phyloP scores from a whole-genome alignment of 2,113 vertebrate species.

The Dendrocopos noguchii region DNA sequence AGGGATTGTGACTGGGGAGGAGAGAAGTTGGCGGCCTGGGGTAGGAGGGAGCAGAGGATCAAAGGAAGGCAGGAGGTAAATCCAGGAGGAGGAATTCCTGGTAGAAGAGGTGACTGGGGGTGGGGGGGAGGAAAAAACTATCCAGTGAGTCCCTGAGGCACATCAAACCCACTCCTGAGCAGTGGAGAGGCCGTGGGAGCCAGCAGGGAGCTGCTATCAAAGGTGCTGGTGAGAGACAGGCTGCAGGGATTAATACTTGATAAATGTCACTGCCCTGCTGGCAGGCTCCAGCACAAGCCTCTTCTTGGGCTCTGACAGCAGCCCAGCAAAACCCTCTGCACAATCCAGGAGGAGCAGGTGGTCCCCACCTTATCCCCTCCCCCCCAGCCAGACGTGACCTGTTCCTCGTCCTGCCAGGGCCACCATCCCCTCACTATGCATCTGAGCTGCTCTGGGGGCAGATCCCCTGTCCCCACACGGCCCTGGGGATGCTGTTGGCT shows the following conservation, averaged over 20 bases:
- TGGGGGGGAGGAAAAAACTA: background rate
- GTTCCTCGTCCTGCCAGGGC: fast-evolving
- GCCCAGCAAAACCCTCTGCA: background rate
- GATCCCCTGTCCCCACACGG: background rate
- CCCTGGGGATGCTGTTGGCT: background rate
- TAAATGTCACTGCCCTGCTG: slow-evolving; percentile 52
- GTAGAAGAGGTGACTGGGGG: background rate
- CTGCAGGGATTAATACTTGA: slow-evolving; percentile 54
- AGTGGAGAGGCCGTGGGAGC: background rate
- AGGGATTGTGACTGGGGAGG: background rate
- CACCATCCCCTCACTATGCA: fast-evolving
- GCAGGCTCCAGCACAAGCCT: background rate
- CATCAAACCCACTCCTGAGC: background rate
- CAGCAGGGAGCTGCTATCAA: background rate
- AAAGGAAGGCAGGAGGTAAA: background rate
- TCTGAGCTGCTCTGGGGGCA: background rate
- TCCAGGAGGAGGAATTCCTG: background rate
- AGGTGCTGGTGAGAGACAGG: background rate
- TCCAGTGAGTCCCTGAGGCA: background rate
- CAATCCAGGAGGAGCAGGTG: background rate
- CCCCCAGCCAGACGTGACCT: fast-evolving
- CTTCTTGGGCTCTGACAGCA: background rate
- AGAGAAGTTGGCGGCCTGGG: background rate
- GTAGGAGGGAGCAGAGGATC: background rate
- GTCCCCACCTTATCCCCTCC: background rate